These are phyloP conservation scores for Cerceris ruficornis DNA, from an alignment of 2,888 invertebrate species.

Conservation along the genomic window DNA sequence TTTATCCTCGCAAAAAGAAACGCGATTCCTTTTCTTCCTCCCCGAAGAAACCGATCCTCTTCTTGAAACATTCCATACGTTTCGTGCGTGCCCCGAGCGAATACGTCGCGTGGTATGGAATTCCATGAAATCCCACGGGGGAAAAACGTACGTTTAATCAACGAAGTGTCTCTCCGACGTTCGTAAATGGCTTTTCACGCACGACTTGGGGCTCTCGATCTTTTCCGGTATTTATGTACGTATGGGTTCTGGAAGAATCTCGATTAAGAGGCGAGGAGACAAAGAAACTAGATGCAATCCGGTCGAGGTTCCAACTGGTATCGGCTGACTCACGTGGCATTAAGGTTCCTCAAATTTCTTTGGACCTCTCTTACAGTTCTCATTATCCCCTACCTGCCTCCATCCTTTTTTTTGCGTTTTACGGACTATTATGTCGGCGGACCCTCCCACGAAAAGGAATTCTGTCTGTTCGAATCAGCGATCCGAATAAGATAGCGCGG, in stretches of 20 bases:
- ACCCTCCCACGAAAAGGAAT: conserved; percentile 10
- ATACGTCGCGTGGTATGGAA: conserved; percentile 7
- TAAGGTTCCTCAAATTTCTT: conserved; percentile 14
- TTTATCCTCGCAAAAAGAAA: not conserved
- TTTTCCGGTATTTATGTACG: not conserved
- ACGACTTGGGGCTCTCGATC: not conserved
- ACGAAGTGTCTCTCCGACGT: conserved; percentile 5
- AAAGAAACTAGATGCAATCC: conserved; percentile 8
- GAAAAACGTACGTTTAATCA: conserved; percentile 22
- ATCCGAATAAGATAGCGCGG: conserved; percentile 9
- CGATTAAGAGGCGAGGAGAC: conserved; percentile 1
- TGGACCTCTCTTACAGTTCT: not conserved
- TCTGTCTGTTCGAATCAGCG: conserved; percentile 1
- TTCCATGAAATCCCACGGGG: not conserved
- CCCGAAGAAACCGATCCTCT: not conserved
- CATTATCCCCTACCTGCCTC: not conserved
- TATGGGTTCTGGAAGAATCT: conserved; percentile 7
- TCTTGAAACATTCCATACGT: not conserved
- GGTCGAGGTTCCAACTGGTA: not conserved
- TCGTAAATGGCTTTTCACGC: conserved; percentile 8
- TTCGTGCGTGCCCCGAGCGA: not conserved
- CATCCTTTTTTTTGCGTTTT: conserved; percentile 8
- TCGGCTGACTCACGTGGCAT: conserved; percentile 1
- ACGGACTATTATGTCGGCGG: conserved; percentile 5
- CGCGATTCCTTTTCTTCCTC: not conserved